Conservation (phyloP, 2,888 invertebrate genomes). For the Macropis europaea region DNA sequence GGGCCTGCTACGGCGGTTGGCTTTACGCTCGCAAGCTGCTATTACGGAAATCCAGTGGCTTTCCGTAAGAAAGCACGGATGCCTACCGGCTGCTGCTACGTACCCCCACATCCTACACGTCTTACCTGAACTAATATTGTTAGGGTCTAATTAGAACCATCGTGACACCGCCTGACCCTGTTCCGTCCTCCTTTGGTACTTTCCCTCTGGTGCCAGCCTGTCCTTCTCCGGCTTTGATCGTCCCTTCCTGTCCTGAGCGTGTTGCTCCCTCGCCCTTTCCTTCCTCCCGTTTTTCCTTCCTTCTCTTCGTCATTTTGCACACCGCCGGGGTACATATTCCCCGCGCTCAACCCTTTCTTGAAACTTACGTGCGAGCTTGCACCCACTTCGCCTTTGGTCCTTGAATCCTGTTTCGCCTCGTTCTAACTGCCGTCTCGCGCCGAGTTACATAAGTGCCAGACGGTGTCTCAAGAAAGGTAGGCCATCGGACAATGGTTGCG, state of each 20-base stretch:
- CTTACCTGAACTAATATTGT: slow-evolving; percentile 74
- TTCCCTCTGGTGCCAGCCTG: not conserved
- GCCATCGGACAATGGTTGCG: slow-evolving; percentile 4
- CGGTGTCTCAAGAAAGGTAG: slow-evolving; percentile 10
- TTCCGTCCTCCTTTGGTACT: not conserved
- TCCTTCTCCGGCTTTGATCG: not conserved
- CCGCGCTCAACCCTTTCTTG: slow-evolving; percentile 4
- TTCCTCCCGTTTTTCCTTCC: not conserved
- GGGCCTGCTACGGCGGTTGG: slow-evolving; percentile 34
- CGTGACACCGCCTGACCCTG: slow-evolving; percentile 42
- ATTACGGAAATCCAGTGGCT: slow-evolving; percentile 71
- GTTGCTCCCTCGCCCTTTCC: not conserved
- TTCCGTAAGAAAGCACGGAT: slow-evolving; percentile 64
- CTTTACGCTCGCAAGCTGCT: slow-evolving; percentile 65
- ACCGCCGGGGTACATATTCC: slow-evolving; percentile 6
- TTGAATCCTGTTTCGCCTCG: slow-evolving; percentile 43
- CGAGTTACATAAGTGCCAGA: slow-evolving; percentile 21
- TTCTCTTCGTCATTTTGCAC: not conserved
- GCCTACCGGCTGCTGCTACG: slow-evolving; percentile 43
- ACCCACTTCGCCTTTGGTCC: slow-evolving; percentile 19
- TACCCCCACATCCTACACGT: slow-evolving; percentile 48
- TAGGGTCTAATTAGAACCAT: slow-evolving; percentile 72
- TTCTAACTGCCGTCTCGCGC: slow-evolving; percentile 29
- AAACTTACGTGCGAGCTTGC: slow-evolving; percentile 34
- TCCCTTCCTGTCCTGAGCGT: not conserved